Conservation (phyloP, 2,888 invertebrate species). For the Hydropsyche betteni region DNA sequence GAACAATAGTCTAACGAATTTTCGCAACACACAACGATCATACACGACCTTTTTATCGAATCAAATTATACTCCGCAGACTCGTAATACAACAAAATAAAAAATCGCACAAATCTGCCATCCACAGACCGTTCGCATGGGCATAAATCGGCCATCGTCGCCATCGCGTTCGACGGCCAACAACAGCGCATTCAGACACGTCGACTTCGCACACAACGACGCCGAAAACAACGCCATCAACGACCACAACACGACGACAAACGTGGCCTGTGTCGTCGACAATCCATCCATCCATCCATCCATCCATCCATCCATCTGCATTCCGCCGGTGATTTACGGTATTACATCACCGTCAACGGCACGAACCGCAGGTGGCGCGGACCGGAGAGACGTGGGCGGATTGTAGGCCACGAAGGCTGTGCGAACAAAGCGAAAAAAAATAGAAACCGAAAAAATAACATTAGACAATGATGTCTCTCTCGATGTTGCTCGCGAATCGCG, state of each 20-base stretch:
- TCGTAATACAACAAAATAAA: no score
- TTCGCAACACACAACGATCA: no score
- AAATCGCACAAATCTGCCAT: no score
- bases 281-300: conserved; percentile 26
- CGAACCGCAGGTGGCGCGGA: conserved; percentile 1
- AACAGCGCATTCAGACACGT: conserved; percentile 11
- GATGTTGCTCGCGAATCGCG: background rate
- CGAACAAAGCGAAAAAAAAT: conserved; percentile 2
- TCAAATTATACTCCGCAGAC: no score
- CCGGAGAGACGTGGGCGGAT: conserved; percentile 4
- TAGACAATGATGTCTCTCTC: conserved; percentile 5
- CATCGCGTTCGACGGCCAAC: background rate
- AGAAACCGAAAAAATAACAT: background rate
- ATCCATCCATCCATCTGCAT: conserved; percentile 29
- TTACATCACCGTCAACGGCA: conserved; percentile 26
- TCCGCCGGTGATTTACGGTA: conserved; percentile 31
- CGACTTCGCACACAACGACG: background rate
- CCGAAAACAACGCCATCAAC: background rate
- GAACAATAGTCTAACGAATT: no score
- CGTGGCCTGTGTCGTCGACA: conserved; percentile 5
- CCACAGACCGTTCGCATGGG: no score
- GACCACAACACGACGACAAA: background rate
- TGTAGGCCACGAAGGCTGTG: conserved; percentile 34
- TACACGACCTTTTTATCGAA: no score
- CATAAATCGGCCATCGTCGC: no score